These are phyloP conservation scores for Maconellicoccus hirsutus DNA, from an alignment of 1,140 invertebrate species.

Conservation along the genomic window DNA sequence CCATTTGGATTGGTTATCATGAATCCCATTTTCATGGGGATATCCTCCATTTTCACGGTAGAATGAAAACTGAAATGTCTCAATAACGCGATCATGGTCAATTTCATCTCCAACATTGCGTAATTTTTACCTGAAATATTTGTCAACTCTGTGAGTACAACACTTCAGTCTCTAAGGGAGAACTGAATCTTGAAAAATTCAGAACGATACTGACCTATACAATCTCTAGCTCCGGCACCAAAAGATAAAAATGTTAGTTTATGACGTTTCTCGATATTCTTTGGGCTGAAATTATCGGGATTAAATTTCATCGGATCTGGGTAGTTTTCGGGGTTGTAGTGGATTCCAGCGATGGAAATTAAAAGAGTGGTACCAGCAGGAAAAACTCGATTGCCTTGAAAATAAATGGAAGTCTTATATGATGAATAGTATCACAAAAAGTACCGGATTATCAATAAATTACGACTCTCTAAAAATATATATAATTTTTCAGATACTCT, in stretches of 20 bases:
- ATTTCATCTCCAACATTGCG: constrained; percentile 28
- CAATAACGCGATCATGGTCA: constrained; percentile 25
- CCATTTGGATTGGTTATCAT: constrained; percentile 25
- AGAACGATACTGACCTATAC: constrained; percentile 41
- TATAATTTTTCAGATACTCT: no score
- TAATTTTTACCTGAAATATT: constrained; percentile 27
- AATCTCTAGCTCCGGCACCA: constrained; percentile 47
- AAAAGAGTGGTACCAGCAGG: constrained; percentile 55
- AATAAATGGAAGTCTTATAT: background rate
- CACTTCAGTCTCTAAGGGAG: no score
- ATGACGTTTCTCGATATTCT: constrained; percentile 38
- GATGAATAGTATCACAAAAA: no score
- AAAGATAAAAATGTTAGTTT: constrained; percentile 50
- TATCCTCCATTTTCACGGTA: constrained; percentile 28
- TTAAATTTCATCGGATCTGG: constrained; percentile 48
- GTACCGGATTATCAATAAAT: no score
- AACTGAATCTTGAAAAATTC: no score
- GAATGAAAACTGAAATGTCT: constrained; percentile 26
- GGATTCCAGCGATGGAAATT: constrained; percentile 45
- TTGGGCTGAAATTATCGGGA: constrained; percentile 52
- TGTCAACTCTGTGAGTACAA: no score
- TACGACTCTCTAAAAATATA: no score
- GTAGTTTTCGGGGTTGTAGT: constrained; percentile 41
- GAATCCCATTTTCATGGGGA: constrained; percentile 27
- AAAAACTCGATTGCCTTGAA: constrained; percentile 17